Conservation (phyloP, 53 echinoderm and acorn worm genomes). For the Henricia sp. region DNA sequence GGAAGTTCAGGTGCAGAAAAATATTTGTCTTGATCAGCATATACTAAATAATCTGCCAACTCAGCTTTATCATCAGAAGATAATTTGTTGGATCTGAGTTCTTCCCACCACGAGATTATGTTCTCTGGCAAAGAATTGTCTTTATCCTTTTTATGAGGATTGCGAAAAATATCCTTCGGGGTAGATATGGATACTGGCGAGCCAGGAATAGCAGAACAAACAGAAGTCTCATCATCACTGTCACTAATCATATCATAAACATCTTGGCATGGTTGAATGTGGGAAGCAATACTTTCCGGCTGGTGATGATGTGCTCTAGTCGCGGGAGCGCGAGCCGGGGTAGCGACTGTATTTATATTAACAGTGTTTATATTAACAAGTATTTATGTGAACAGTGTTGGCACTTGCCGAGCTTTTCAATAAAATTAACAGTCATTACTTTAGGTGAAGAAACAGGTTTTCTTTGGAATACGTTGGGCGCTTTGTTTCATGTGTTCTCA, state of each 20-base stretch:
- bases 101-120: conserved; percentile 10
- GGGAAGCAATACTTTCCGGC: too few relatives aligned
- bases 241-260: background rate
- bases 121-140: background rate
- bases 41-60: background rate
- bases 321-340: too few relatives aligned
- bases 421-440: too few relatives aligned
- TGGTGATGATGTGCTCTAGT: too few relatives aligned
- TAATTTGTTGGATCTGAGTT: conserved; percentile 7
- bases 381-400: too few relatives aligned
- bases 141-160: conserved; percentile 22
- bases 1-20: conserved; percentile 25
- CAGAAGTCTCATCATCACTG: background rate
- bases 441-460: too few relatives aligned
- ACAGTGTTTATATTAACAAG: too few relatives aligned
- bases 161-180: background rate
- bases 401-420: too few relatives aligned
- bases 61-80: conserved; percentile 11
- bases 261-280: too few relatives aligned
- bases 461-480: too few relatives aligned
- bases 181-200: background rate
- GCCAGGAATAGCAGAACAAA: background rate
- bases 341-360: too few relatives aligned
- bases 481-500: too few relatives aligned
- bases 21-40: conserved; percentile 3